Base-by-base conservation (phyloP, 1,140 invertebrate species). In the Drosophila nasuta region DNA sequence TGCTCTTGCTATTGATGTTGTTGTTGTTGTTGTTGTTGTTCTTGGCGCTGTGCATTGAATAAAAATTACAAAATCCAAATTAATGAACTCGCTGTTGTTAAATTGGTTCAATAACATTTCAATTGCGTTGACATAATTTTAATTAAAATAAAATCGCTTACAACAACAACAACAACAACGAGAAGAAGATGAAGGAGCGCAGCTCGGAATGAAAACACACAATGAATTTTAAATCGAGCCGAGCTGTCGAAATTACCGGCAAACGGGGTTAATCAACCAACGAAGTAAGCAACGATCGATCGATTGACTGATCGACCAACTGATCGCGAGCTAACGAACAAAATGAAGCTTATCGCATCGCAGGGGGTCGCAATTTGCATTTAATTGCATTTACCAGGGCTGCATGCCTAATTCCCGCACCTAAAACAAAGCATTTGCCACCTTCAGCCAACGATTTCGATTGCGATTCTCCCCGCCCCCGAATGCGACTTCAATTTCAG, bases 111-210 rank as follows among this genome's bases (percentile, higher is more conserved):
- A 87, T 87, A 87, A 87, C 83, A 87, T 87, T 87, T 87, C 80
- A 80, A 82, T 88, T 87, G 83, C 83, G 82, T 80, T 87, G 83
- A 87, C 83, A 87, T 87, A 87, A 87, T 87, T 87, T 87, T 88
- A 87, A 87, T 87, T 88, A 87, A 87, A 87, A 88, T 63, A 77
- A 77, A 87, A 87, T 77, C 80, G 69, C 7, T 60, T 46, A 59
- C 70, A 75, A 77, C 68, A 77, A 69, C 48, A 63, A 43, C 73
- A 79, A 20, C 54, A 63, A 33, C 10, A 46, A n/a, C 35, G 54
- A 13, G 10, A 35, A 17, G 15, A 62, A 13, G 48, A 59, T 5
- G 38, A 28, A 33, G 59, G 30, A 49, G 17, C 43, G 17, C 43
- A 7, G 15, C 11, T 6, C 5, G 17, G 25, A 25, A 25, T 38